Base-by-base conservation (phyloP, 2,113 vertebrate genomes). In the Glaucidium brasilianum region DNA sequence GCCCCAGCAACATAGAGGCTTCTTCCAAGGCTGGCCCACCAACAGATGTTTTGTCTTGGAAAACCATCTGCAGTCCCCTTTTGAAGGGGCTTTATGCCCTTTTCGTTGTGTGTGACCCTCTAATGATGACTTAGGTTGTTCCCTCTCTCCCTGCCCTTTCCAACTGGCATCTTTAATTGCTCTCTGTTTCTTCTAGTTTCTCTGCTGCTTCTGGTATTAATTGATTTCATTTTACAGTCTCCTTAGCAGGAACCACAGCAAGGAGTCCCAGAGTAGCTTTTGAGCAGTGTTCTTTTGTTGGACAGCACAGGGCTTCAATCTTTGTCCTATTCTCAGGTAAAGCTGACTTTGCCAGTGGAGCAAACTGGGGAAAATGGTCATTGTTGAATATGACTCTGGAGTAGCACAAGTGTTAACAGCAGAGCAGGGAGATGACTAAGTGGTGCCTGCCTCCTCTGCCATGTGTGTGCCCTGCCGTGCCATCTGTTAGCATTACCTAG, bases 401-500 rank as follows among this genome's bases (percentile, higher is more conserved):
- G 53, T 34, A 72, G 27, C 37, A 22, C 79, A 84, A 67, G 20
- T 50, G 27, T 53, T 53, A 81, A 72, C 83, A 87, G 83, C 75
- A 91, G 83, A 94, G 49, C 69, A 56, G 92, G 27, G 56, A 75
- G 87, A 94, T 87, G 80, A 76, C 85, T 90, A 92, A 96, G 85
- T 58, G 53, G 20, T 78, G 52, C 73, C 64, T 89, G 68, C 45
- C 56, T 68, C 69, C 85, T 92, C 32, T 87, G 76, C 91, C 91
- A 64, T 92, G 76, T 81, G 85, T 59, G 55, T 78, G 35, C 47
- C 60, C 68, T 93, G 72, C 68, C 34, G 5, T 49, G 49, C 95
- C 96, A 96, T 94, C 92, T 96, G 91, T 90, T 85, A 95, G 37
- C 29, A 32, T 83, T 66, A 84, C 87, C 58, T 34, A 50, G 55